phyloP scores from a whole-genome alignment of 23 tunicate genomes.

The Clavelina lepadiformis region DNA sequence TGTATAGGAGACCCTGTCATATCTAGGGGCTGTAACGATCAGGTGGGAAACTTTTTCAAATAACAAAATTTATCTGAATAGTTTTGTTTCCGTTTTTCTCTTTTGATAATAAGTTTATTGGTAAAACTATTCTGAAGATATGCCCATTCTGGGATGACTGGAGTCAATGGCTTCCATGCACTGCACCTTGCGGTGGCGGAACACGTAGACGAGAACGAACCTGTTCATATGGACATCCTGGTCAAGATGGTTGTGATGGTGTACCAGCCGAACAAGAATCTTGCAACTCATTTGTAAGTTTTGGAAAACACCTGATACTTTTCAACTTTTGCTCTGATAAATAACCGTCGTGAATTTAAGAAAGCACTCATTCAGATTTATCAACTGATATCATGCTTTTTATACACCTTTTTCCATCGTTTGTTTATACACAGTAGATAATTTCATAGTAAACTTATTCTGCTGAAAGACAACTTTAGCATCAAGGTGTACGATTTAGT shows the following conservation, averaged over 20 bases:
- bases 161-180: constrained; percentile 46
- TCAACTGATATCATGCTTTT: no score
- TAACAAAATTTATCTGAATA: background rate
- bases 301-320: no score
- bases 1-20: constrained; percentile 32
- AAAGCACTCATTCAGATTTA: no score
- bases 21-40: constrained; percentile 25
- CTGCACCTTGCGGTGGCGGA: constrained; percentile 60
- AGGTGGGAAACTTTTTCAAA: constrained; percentile 23
- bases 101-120: no score
- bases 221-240: constrained; percentile 49
- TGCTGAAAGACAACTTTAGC: no score
- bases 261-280: constrained; percentile 4
- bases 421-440: no score
- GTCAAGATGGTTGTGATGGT: constrained; percentile 64
- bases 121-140: constrained; percentile 27
- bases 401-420: no score
- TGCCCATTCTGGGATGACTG: constrained; percentile 66
- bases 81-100: background rate
- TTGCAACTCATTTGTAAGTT: constrained; percentile 46
- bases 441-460: no score
- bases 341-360: no score
- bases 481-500: constrained; percentile 18
- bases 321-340: no score
- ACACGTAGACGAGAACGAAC: constrained; percentile 13